Evolutionary conservation across 1,140 invertebrate species (phyloP), one percentile per base, ranked within the genome.

Genomic region (Brachionus rubens): DNA sequence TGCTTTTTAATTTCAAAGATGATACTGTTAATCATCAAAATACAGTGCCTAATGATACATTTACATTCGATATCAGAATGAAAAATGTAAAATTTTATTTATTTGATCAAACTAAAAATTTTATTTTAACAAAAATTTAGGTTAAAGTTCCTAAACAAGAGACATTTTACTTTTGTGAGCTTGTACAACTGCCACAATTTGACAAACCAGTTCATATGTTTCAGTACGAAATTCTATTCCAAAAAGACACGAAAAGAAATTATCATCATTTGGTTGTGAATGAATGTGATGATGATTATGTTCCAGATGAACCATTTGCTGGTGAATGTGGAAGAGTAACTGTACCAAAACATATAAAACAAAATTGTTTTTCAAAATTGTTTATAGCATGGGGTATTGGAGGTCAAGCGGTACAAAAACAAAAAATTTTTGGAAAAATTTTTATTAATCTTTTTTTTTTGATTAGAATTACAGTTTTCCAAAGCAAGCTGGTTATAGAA

Each of bases 261-360:
- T 43, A 40, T 12, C 68, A 72, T 50, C 68, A 72, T 54, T 72
- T 72, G 19, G 68, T 36, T 40, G 68, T 65, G 16, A 43, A 43
- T 16, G 24, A 43, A 19, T 65, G 59, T 21, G 12, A 41, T n/a
- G n/a, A n/a, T n/a, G n/a, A n/a, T n/a, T n/a, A n/a, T n/a, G n/a
- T n/a, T n/a, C n/a, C n/a, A n/a, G n/a, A n/a, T n/a, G n/a, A n/a
- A n/a, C n/a, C n/a, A n/a, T n/a, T n/a, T n/a, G n/a, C n/a, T n/a
- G n/a, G n/a, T n/a, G n/a, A n/a, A n/a, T n/a, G n/a, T n/a, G n/a
- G n/a, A n/a, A n/a, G n/a, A n/a, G n/a, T n/a, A n/a, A n/a, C n/a
- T n/a, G n/a, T n/a, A 43, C 41, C 59, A 3, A n/a, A 26, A 30
- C 36, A 65, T 28, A 24, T 65, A 26, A 24, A 65, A 16, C 41